Conservation (phyloP, 2,888 invertebrate genomes). For the Scaptomyza polygonia region DNA sequence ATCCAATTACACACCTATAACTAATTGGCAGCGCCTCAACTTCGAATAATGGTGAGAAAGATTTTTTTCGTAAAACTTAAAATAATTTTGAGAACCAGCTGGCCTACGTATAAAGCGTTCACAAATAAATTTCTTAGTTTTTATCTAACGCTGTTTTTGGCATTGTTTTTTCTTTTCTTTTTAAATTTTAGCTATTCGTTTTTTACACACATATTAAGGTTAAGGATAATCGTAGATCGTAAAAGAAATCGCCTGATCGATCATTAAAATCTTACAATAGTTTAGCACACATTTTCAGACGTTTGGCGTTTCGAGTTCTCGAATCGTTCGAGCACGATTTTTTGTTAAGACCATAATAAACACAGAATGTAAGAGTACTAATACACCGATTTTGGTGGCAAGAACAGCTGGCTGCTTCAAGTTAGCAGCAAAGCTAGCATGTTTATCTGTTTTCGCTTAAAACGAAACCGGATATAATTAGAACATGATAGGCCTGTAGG, state of each 20-base stretch:
- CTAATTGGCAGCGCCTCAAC: conserved; percentile 6
- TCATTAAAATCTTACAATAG: not conserved
- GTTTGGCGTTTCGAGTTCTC: not conserved
- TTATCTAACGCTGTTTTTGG: not conserved
- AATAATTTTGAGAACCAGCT: not conserved
- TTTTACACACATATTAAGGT: not conserved
- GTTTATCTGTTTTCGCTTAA: conserved; percentile 2
- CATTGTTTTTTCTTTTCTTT: not conserved
- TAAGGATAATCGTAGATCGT: not conserved
- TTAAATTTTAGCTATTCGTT: no score
- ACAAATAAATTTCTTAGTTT: no score
- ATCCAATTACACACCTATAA: conserved; percentile 42
- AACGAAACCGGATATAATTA: conserved; percentile 5
- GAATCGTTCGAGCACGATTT: not conserved
- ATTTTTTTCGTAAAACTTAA: not conserved
- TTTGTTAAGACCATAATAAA: not conserved
- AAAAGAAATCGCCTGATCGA: not conserved
- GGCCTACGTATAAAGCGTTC: no score
- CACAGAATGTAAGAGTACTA: not conserved
- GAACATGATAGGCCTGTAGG: conserved; percentile 18
- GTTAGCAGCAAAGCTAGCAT: not conserved
- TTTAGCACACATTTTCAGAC: not conserved
- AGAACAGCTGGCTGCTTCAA: not conserved
- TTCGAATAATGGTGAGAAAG: not conserved
- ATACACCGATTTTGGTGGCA: not conserved